These are phyloP conservation scores for Thalpophila matura DNA, from an alignment of 2,888 invertebrate species.

Conservation along the genomic window DNA sequence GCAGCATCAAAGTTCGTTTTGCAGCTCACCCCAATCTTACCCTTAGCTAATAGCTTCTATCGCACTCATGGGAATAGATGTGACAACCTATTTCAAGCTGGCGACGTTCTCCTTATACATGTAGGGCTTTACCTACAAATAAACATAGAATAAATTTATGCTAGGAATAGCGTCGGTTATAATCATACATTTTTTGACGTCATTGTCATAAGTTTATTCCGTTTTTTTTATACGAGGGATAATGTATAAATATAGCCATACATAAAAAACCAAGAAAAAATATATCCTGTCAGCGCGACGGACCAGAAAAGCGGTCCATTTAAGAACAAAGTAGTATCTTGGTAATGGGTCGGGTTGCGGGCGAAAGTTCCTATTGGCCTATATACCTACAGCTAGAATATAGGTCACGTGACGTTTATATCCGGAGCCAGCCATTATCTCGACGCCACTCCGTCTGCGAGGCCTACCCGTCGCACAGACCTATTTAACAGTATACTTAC, in stretches of 20 bases:
- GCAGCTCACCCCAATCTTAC: slow-evolving; percentile 16
- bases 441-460: slow-evolving; percentile 80
- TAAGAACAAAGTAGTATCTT: slow-evolving; percentile 45
- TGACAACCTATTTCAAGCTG: slow-evolving; percentile 10
- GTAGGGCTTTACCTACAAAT: no score
- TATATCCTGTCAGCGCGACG: background rate
- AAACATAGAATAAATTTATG: no score
- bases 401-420: slow-evolving; percentile 67
- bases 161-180: no score
- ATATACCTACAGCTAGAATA: slow-evolving; percentile 51
- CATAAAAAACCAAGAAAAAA: slow-evolving; percentile 30
- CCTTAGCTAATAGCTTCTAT: slow-evolving; percentile 32
- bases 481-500: slow-evolving; percentile 41
- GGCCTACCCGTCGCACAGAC: slow-evolving; percentile 54
- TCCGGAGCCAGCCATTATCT: slow-evolving; percentile 60
- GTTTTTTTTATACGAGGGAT: no score
- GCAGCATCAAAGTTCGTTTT: slow-evolving; percentile 15
- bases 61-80: slow-evolving; percentile 14
- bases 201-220: no score
- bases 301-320: slow-evolving; percentile 32
- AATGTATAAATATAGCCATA: background rate
- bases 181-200: no score
- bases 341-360: slow-evolving; percentile 42
- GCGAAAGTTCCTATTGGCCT: slow-evolving; percentile 56
- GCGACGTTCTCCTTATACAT: background rate